These are phyloP conservation scores for Dryomyza anilis DNA, from an alignment of 2,888 invertebrate species.

Conservation along the genomic window DNA sequence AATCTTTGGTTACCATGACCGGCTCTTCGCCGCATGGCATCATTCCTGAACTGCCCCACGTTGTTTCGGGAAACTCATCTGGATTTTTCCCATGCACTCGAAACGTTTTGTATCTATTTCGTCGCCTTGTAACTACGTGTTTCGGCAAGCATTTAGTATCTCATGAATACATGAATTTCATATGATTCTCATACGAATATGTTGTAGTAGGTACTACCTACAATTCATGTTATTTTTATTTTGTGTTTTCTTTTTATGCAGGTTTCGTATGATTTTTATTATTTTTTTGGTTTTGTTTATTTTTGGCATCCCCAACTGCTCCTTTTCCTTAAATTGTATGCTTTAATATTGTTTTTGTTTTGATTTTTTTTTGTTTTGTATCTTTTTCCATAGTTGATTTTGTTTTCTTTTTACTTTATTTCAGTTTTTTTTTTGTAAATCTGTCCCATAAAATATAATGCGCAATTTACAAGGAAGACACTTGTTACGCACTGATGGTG, in stretches of 20 bases:
- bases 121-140: constrained; percentile 14
- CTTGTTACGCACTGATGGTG: background rate
- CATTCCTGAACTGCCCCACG: no score
- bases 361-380: background rate
- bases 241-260: constrained; percentile 1
- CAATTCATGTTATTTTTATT: background rate
- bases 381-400: background rate
- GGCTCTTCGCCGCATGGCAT: no score
- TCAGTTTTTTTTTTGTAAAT: background rate
- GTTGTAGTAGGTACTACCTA: background rate
- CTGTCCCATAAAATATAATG: no score
- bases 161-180: constrained; percentile 6
- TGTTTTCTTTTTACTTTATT: constrained; percentile 3
- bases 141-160: constrained; percentile 3
- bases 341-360: constrained; percentile 4
- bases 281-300: background rate
- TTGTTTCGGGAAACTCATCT: no score
- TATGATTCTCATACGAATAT: constrained; percentile 8
- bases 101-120: constrained; percentile 17
- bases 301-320: background rate
- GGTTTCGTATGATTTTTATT: background rate
- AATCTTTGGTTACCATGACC: constrained; percentile 15
- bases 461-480: background rate
- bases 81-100: background rate
- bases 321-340: background rate